phyloP scores from a whole-genome alignment of 1,140 invertebrate genomes.

The Chironomus striatipennis region DNA sequence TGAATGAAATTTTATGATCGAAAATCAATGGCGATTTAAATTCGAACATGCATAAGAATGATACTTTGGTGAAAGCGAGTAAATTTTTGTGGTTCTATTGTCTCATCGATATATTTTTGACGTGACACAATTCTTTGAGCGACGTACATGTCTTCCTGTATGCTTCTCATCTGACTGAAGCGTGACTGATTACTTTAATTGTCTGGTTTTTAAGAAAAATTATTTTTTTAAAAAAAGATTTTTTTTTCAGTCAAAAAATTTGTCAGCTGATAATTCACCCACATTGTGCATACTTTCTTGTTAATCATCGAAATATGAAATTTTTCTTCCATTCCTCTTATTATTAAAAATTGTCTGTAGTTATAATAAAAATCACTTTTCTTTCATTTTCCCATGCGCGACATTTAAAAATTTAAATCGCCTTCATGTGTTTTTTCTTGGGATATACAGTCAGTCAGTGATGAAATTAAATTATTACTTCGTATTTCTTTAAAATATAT shows the following conservation, averaged over 20 bases:
- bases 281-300: not conserved
- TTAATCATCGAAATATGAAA: not conserved
- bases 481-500: no score
- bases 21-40: no score
- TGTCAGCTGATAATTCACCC: not conserved
- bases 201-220: not conserved
- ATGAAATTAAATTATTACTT: no score
- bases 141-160: not conserved
- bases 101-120: not conserved
- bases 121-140: not conserved
- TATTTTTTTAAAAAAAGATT: no score
- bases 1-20: no score
- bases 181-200: no score
- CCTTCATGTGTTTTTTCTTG: not conserved
- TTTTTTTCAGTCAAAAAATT: not conserved
- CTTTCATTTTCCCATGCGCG: not conserved
- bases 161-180: no score
- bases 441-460: no score
- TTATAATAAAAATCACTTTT: not conserved
- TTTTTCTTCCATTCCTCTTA: not conserved
- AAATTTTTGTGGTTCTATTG: constrained; percentile 13
- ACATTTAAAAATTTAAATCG: constrained; percentile 24
- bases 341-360: not conserved
- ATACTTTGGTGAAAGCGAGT: not conserved
- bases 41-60: not conserved